Conservation (phyloP, 92 coral and sea anemone genomes). For the Plumapathes pennacea region DNA sequence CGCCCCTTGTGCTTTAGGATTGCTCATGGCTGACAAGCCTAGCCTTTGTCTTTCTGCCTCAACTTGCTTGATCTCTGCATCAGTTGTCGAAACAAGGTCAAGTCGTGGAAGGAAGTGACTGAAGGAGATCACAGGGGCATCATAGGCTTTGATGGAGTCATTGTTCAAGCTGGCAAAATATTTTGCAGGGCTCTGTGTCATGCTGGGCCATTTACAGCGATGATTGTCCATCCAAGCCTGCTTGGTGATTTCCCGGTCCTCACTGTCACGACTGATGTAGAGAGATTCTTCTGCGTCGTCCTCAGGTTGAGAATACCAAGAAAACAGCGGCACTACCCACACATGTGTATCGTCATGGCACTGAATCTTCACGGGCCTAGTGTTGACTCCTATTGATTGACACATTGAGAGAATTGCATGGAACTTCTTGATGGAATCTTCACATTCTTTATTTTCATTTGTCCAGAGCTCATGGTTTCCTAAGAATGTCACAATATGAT, state of each 20-base stretch:
- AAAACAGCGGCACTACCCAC: conserved; percentile 74
- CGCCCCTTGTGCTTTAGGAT: conserved; percentile 69
- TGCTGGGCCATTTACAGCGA: conserved; percentile 64
- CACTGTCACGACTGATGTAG: conserved; percentile 43
- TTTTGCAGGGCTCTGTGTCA: conserved; percentile 33
- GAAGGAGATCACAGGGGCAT: conserved; percentile 69
- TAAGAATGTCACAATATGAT: no score
- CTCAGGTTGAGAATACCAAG: conserved; percentile 76
- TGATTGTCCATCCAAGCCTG: conserved; percentile 79
- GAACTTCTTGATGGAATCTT: conserved; percentile 65
- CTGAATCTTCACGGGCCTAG: conserved; percentile 52
- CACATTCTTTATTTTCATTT: conserved; percentile 2
- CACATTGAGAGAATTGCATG: conserved; percentile 53
- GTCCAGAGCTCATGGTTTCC: conserved; percentile 84
- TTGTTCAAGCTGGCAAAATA: conserved; percentile 57
- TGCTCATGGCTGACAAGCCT: conserved; percentile 27
- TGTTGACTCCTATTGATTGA: conserved; percentile 53
- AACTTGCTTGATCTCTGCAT: conserved; percentile 47
- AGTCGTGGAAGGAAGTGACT: conserved; percentile 79
- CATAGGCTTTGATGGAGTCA: conserved; percentile 36
- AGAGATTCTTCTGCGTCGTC: conserved; percentile 56
- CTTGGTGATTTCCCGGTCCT: conserved; percentile 55
- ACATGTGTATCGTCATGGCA: conserved; percentile 16
- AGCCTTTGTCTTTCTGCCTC: conserved; percentile 44
- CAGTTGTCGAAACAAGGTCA: conserved; percentile 66